These are phyloP conservation scores for Zaprionus ghesquierei DNA, from an alignment of 1,140 invertebrate species.

Conservation along the genomic window DNA sequence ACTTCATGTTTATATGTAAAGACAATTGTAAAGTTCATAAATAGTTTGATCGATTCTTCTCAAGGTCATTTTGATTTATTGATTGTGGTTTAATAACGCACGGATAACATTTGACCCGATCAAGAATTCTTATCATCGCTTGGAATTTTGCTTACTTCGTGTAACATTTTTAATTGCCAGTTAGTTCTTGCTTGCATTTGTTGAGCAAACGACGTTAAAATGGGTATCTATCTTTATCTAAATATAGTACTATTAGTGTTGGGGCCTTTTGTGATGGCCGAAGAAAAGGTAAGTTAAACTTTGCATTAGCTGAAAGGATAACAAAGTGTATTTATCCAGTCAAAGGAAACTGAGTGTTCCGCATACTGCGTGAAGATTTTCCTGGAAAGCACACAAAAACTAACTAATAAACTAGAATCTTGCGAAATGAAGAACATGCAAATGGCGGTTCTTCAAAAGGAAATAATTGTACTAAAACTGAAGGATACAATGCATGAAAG, in stretches of 20 bases:
- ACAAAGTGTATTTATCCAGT: background rate
- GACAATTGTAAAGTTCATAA: background rate
- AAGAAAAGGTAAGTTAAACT: slow-evolving; percentile 2
- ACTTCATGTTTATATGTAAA: background rate
- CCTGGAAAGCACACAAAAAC: background rate
- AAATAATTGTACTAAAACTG: slow-evolving; percentile 11
- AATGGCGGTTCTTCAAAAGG: slow-evolving; percentile 16
- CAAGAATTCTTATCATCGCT: slow-evolving; percentile 20
- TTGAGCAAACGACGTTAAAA: background rate
- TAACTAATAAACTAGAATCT: slow-evolving; percentile 6
- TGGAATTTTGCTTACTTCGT: slow-evolving; percentile 5
- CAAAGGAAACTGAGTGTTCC: slow-evolving; percentile 1
- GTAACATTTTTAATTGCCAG: background rate
- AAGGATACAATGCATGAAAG: slow-evolving; percentile 18
- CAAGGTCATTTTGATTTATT: background rate
- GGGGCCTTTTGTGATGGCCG: background rate
- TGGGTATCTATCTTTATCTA: background rate
- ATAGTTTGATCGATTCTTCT: background rate
- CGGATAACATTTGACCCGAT: slow-evolving; percentile 19
- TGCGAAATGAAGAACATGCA: slow-evolving; percentile 17
- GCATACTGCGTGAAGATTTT: slow-evolving; percentile 19
- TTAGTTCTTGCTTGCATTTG: slow-evolving; percentile 1
- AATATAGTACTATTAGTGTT: background rate
- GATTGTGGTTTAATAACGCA: background rate
- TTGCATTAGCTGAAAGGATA: background rate